Evolutionary conservation across 1,140 invertebrate genomes (phyloP), one percentile per base, ranked within the genome.

Genomic region (Ostrea denselamellosa): DNA sequence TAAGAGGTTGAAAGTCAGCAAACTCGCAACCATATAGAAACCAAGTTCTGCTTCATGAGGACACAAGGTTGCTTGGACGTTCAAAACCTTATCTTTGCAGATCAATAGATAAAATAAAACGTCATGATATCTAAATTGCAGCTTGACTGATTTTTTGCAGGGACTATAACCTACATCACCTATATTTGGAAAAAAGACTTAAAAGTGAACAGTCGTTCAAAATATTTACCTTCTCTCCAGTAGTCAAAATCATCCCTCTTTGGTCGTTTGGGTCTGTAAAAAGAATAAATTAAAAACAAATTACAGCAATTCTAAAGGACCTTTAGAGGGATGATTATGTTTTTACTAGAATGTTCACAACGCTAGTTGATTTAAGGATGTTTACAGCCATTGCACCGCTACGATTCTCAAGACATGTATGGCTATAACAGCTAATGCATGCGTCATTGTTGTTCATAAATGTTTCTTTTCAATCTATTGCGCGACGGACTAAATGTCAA

Each of bases 201-300:
- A 53, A 51, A 19, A 83, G 34, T 14, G 17, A 22, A 85, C 14
- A 22, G 9, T 34, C 22, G 0, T 17, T 12, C 28, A 22, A 28
- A 22, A 22, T 56, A 77, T 22, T 54, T 86, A 86, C 85, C 85
- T 77, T 86, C 85, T 54, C 71, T 86, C 85, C 85, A 86, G 8
- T 77, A 86, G 28, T 86, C 85, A 17, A 77, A 86, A 2, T 86
- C 85, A 19, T 81, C 85, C 19, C 71, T 86, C 12, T 17, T 54
- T 44, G 8, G 44, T 53, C 52, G 25, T 28, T 19, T 86, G 10
- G 85, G 71, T 53, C 85, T 81, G 52, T 5, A 71, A 12, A 34
- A 34, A 71, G 9, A 28, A 56, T 71, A 71, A 86, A 71, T 3
- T n/a, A 19, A 17, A 44, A 58, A 10, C 2, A 28, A 22, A 22